phyloP scores from a whole-genome alignment of 1,140 invertebrate species.

The Ylistrum balloti region DNA sequence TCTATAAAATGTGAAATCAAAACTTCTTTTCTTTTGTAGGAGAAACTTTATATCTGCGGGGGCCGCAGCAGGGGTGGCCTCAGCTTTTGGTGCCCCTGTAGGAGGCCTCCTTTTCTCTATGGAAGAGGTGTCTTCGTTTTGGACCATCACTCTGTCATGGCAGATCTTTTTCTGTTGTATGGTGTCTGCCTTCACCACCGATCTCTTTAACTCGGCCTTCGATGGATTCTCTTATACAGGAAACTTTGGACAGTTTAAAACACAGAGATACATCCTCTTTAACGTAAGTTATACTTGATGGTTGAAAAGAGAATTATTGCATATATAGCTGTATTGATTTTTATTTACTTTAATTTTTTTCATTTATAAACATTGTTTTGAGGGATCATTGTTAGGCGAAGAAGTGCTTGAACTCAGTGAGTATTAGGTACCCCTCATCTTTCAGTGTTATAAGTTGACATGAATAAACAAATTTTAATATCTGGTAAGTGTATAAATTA shows the following conservation, averaged over 20 bases:
- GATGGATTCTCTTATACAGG: slow-evolving; percentile 80
- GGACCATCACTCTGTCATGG: slow-evolving; percentile 82
- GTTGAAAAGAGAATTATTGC: neutral
- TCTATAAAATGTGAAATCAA: neutral
- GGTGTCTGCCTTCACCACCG: slow-evolving; percentile 82
- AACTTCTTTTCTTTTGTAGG: slow-evolving; percentile 84
- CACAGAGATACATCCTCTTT: slow-evolving; percentile 80
- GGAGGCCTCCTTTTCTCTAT: slow-evolving; percentile 98
- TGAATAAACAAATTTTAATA: too few species aligned
- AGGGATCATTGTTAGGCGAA: too few species aligned
- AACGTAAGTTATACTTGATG: slow-evolving; percentile 65
- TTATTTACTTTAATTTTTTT: too few species aligned
- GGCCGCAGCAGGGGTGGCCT: slow-evolving; percentile 96
- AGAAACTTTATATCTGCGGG: slow-evolving; percentile 99
- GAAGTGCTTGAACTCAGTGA: too few species aligned
- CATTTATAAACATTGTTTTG: too few species aligned
- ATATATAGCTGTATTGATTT: too few species aligned
- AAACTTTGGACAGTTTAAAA: slow-evolving; percentile 82
- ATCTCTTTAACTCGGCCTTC: slow-evolving; percentile 83
- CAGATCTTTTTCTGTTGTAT: slow-evolving; percentile 84
- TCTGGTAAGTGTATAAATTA: too few species aligned
- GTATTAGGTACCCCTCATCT: too few species aligned
- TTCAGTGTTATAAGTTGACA: too few species aligned
- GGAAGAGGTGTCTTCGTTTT: slow-evolving; percentile 90
- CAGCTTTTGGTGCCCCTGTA: slow-evolving; percentile 98